Evolutionary conservation across 2,888 invertebrate species (phyloP).

Genomic region (Tinea pellionella): DNA sequence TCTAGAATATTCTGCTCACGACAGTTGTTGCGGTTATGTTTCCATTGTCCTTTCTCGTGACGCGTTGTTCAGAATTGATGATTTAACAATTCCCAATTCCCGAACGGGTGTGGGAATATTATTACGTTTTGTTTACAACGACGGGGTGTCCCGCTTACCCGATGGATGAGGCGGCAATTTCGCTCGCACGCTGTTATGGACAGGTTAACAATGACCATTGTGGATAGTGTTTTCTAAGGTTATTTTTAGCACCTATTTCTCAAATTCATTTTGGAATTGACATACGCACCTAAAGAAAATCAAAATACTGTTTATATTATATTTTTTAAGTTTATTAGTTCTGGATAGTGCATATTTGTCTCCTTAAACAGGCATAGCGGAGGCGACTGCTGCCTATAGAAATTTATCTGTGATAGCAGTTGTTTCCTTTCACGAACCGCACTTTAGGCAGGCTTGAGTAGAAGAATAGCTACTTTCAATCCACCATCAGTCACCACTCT

Average conservation of each 20-base stretch:
- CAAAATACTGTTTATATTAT: no score
- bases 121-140: conserved; percentile 3
- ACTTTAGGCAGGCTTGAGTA: no score
- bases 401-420: no score
- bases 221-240: not conserved
- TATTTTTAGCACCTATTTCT: not conserved
- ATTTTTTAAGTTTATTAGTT: no score
- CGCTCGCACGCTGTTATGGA: not conserved
- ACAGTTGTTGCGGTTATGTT: conserved; percentile 4
- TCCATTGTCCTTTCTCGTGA: not conserved
- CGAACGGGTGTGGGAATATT: conserved; percentile 1
- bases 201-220: not conserved
- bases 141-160: not conserved
- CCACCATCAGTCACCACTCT: no score
- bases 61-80: not conserved
- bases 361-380: no score
- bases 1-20: not conserved
- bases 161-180: not conserved
- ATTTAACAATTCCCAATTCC: not conserved
- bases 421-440: no score
- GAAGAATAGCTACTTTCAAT: no score
- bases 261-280: no score
- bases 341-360: no score
- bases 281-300: no score
- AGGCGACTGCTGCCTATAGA: no score